Base-by-base conservation (phyloP, 2,113 vertebrate species). In the Synodontis membranacea region DNA sequence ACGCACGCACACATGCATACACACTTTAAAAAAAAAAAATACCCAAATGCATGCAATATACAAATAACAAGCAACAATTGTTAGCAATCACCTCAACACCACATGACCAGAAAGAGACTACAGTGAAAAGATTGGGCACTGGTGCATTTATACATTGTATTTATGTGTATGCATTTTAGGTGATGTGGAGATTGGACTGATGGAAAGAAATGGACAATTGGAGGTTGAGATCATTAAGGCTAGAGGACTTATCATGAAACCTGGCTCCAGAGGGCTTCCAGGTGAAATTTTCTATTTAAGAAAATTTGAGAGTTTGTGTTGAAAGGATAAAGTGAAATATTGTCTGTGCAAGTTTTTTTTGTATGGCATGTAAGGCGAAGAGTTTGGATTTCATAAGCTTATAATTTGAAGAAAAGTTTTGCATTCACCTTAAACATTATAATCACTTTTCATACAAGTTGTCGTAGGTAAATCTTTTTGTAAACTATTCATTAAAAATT, bases 181-280 rank as follows among this genome's bases (percentile, higher is more conserved):
- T 79, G 98, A 99, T 0, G 96, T 99, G 88, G 98, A 99, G 92
- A 98, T 99, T 0, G 98, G 98, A 11, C 93, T 99, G 89, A 94
- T 96, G 94, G 98, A 99, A 89, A 95, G 97, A 88, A 99, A 98
- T 0, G 98, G 98, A 0, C 96, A 97, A 86, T 95, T 99, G 60
- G 98, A 99, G 94, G 98, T 99, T 92, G 98, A 99, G 92, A 97
- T 99, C 44, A 96, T 99, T 91, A 97, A 99, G 92, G 98, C 98
- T 54, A 94, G 98, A 90, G 97, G 98, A 87, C 94, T 99, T 91
- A 99, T 97, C 17, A 96, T 97, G 90, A 99, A 98, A 90, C 96
- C 96, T 0, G 98, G 98, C 56, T 99, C 98, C 80, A 99, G 98
- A 94, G 96, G 96, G 64, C 97, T 97, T 88, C 98, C 98, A 96